phyloP scores from a whole-genome alignment of 2,888 invertebrate genomes.

The Aquatica leii region DNA sequence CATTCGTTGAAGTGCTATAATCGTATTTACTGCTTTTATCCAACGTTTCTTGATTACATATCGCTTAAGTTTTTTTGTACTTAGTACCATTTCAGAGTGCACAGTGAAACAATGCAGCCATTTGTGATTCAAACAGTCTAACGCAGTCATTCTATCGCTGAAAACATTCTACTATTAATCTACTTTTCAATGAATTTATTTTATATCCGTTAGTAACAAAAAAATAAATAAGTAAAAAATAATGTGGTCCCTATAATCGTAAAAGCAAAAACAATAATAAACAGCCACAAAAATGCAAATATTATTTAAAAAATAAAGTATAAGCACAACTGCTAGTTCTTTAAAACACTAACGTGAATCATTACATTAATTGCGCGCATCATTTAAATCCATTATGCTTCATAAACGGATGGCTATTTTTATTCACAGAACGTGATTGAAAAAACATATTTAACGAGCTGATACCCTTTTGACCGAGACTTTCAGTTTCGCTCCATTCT shows the following conservation, averaged over 20 bases:
- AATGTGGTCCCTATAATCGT: slow-evolving; percentile 18
- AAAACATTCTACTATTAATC: slow-evolving; percentile 16
- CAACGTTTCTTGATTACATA: slow-evolving; percentile 91
- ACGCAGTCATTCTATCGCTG: slow-evolving; percentile 77
- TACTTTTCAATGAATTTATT: background rate
- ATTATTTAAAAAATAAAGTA: slow-evolving; percentile 2
- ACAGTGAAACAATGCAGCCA: slow-evolving; percentile 75
- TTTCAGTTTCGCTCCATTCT: slow-evolving; percentile 78
- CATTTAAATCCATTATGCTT: slow-evolving; percentile 42
- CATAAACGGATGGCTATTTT: slow-evolving; percentile 56
- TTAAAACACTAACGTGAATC: too few relatives aligned
- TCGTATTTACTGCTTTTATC: slow-evolving; percentile 89
- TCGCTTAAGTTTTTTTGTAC: slow-evolving; percentile 82
- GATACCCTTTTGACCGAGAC: slow-evolving; percentile 79
- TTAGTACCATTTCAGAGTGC: slow-evolving; percentile 74
- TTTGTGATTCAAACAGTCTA: slow-evolving; percentile 76
- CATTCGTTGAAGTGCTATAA: slow-evolving; percentile 86
- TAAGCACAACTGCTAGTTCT: background rate
- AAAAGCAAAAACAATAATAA: slow-evolving; percentile 13
- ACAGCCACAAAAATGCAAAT: slow-evolving; percentile 34
- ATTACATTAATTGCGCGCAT: too few relatives aligned
- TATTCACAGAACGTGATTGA: slow-evolving; percentile 62
- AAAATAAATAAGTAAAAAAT: slow-evolving; percentile 7
- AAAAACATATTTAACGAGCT: slow-evolving; percentile 84
- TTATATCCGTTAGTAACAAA: background rate